Evolutionary conservation across 2,113 vertebrate genomes (phyloP).

Genomic region (Tauraco erythrolophus): DNA sequence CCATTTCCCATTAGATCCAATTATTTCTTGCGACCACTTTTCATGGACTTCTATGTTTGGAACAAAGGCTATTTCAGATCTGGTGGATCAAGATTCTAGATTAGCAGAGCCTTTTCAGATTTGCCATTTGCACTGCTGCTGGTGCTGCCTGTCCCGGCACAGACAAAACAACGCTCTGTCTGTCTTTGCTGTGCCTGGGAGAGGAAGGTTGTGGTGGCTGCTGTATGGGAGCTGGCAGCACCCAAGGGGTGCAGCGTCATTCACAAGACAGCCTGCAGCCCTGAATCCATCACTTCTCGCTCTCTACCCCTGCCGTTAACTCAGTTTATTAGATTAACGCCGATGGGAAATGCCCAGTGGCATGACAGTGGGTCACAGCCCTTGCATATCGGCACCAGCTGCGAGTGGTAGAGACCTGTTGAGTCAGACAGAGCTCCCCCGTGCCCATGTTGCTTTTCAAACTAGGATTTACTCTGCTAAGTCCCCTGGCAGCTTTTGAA

Average conservation of each 20-base stretch:
- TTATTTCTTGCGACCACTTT: not conserved
- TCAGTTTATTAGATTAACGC: not conserved
- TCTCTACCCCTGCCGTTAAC: not conserved
- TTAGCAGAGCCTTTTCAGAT: not conserved
- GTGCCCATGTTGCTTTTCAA: not conserved
- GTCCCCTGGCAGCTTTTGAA: not conserved
- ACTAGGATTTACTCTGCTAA: not conserved
- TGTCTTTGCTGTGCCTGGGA: not conserved
- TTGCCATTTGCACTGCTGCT: not conserved
- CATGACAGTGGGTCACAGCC: not conserved
- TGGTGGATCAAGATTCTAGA: rapidly evolving
- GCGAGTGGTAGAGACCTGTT: not conserved
- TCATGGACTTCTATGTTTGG: not conserved
- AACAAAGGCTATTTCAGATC: not conserved
- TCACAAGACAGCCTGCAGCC: not conserved
- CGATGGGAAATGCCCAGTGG: not conserved
- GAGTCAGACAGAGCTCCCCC: not conserved
- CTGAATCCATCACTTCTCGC: not conserved
- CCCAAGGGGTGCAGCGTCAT: not conserved
- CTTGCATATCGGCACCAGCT: rapidly evolving
- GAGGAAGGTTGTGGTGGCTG: not conserved
- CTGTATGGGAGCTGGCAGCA: not conserved
- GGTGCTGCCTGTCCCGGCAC: not conserved
- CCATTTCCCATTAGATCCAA: not conserved
- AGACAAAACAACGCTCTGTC: not conserved